Evolutionary conservation across 2,113 vertebrate genomes (phyloP), one percentile per base, ranked within the genome.

Genomic region (Ictalurus furcatus): DNA sequence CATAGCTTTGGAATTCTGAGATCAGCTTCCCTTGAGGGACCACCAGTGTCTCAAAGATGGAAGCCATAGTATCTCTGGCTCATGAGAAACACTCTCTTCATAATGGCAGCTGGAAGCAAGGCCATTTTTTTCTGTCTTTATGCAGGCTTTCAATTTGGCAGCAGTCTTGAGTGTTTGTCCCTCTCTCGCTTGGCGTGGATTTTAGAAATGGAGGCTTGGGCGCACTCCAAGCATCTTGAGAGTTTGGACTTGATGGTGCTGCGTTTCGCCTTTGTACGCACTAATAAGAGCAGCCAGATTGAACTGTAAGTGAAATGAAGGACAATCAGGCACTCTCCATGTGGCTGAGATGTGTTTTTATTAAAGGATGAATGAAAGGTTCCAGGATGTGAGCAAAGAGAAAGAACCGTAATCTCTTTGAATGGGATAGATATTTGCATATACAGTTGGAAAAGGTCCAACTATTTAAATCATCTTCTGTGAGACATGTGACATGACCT

Each of bases 151-250:
- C 71, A 87, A 91, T 88, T 90, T 92, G 89, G 87, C 85, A 87
- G 67, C 7, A 37, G 90, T 84, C 82, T 81, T 58, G 82, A 89
- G 81, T 83, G 82, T 83, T 86, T 89, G 90, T 90, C 58, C 80
- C 85, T 87, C 52, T 88, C 73, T 87, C 2, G 13, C 48, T 81
- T 87, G 88, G 84, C 80, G 85, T 89, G 59, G 61, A 79, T 82
- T 89, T 83, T 85, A 54, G 85, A 89, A 90, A 88, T 87, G 37
- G 89, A 87, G 84, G 71, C 83, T 88, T 90, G 85, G 89, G 87
- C 37, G 21, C 23, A 59, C 73, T 89, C 90, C 86, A 88, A 67
- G 67, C 79, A 83, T 80, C 80, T 80, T 54, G 74, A 89, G 89
- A 86, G 65, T 86, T 83, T 87, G 85, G 80, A 89, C 79, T 89